Evolutionary conservation across 2,888 invertebrate genomes (phyloP).

Genomic region (Drosophila monieri): DNA sequence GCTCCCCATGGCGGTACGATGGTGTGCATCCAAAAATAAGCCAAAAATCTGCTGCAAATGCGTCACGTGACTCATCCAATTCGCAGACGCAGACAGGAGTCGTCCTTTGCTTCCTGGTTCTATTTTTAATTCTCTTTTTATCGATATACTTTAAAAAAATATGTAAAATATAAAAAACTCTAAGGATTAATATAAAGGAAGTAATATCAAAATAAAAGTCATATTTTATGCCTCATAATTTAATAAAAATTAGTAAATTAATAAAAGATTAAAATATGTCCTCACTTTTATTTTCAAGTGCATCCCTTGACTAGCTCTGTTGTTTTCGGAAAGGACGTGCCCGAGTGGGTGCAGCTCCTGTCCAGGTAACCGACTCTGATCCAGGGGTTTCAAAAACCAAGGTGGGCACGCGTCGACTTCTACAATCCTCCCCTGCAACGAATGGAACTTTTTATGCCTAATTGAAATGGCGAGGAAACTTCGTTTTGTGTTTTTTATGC

Average conservation of each 20-base stretch:
- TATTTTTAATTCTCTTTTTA: slow-evolving; percentile 10
- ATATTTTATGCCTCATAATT: too few species aligned
- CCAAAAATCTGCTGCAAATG: slow-evolving; percentile 58
- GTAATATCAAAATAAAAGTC: background rate
- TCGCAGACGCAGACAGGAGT: slow-evolving; percentile 27
- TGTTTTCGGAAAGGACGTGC: slow-evolving; percentile 71
- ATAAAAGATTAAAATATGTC: too few species aligned
- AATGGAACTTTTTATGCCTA: slow-evolving; percentile 69
- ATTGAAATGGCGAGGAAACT: slow-evolving; percentile 67
- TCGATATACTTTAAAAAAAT: slow-evolving; percentile 22
- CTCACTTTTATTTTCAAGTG: background rate
- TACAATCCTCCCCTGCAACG: slow-evolving; percentile 59
- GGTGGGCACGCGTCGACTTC: slow-evolving; percentile 56
- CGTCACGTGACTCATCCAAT: slow-evolving; percentile 74
- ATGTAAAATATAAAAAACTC: background rate
- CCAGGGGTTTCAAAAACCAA: background rate
- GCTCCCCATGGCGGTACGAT: slow-evolving; percentile 35
- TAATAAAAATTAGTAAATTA: too few species aligned
- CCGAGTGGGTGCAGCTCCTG: slow-evolving; percentile 69
- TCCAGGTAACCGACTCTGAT: slow-evolving; percentile 10
- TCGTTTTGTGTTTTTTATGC: slow-evolving; percentile 50
- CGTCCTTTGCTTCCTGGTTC: slow-evolving; percentile 40
- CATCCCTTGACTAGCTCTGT: slow-evolving; percentile 13
- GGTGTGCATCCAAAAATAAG: slow-evolving; percentile 60
- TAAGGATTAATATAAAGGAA: background rate